Evolutionary conservation across 2,113 vertebrate species (phyloP), one percentile per base, ranked within the genome.

Genomic region (Forbesichthys agassizii): DNA sequence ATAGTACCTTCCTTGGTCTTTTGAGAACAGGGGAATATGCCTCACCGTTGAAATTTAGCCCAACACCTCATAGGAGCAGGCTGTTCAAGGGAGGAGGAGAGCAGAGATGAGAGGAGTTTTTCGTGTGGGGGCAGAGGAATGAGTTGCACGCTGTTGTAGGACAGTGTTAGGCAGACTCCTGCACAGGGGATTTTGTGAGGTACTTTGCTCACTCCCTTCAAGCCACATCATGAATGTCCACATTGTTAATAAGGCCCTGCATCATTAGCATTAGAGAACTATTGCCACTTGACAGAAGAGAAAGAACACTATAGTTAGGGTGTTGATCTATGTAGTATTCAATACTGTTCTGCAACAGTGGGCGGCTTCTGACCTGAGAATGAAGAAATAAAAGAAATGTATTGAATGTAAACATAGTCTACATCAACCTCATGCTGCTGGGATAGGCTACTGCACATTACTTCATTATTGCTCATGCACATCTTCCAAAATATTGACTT

Each of bases 161-260:
- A 55, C 68, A 77, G 81, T 90, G 65, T 82, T 68, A 90, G 27
- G 71, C 60, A 16, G 56, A 72, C 65, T 42, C 65, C 48, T 70
- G 79, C 54, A 52, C 62, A 64, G 13, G 61, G 33, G 73, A 62
- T 80, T 89, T 86, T 88, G 87, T 78, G 78, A 79, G 80, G 82
- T 68, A 70, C 70, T 89, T 77, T 75, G 70, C 48, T 42, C 68
- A 67, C 51, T 36, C 78, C 79, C 80, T 69, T 36, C n/a, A 72
- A 67, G 57, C 66, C 81, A 73, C 71, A 83, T 85, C 81, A 80
- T 71, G 48, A 54, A 77, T 81, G 73, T 71, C 65, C 64, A 46
- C 55, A 47, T 68, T 74, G 76, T 67, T 64, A 61, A 71, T 47
- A 53, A 0, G 5, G 52, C 59, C 36, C 65, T 18, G 33, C 58